Conservation (phyloP, 2,797 vertebrate species). For the Syndactyla subalaris region DNA sequence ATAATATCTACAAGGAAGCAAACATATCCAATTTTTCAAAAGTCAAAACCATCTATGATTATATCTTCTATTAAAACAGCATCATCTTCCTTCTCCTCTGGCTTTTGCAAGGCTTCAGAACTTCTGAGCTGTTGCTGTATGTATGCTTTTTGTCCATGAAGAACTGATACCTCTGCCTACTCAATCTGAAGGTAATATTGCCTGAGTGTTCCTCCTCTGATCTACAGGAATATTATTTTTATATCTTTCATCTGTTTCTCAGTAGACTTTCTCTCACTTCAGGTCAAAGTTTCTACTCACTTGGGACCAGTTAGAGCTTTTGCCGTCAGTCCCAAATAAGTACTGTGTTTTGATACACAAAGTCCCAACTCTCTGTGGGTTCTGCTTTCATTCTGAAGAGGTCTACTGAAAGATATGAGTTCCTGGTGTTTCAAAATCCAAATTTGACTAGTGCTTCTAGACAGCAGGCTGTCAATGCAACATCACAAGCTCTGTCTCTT, state of each 20-base stretch:
- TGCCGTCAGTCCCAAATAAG: background rate
- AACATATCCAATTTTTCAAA: background rate
- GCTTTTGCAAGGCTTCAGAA: background rate
- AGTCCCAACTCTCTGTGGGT: background rate
- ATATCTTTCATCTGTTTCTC: background rate
- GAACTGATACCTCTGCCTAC: background rate
- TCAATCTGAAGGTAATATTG: background rate
- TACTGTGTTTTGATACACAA: background rate
- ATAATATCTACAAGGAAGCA: background rate
- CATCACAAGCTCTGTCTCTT: background rate
- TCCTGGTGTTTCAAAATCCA: background rate
- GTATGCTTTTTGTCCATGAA: background rate
- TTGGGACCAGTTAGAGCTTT: background rate
- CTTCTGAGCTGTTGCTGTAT: background rate
- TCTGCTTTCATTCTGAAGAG: background rate
- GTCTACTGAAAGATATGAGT: background rate
- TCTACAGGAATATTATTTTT: background rate
- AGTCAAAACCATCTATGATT: background rate
- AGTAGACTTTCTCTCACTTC: background rate
- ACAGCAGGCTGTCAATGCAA: background rate
- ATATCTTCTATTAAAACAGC: background rate
- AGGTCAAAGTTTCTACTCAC: background rate
- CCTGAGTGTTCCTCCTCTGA: background rate
- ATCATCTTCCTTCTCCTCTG: background rate
- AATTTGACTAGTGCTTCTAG: background rate